These are phyloP conservation scores for Syrista parreyssii DNA, from an alignment of 2,888 invertebrate species.

Conservation along the genomic window DNA sequence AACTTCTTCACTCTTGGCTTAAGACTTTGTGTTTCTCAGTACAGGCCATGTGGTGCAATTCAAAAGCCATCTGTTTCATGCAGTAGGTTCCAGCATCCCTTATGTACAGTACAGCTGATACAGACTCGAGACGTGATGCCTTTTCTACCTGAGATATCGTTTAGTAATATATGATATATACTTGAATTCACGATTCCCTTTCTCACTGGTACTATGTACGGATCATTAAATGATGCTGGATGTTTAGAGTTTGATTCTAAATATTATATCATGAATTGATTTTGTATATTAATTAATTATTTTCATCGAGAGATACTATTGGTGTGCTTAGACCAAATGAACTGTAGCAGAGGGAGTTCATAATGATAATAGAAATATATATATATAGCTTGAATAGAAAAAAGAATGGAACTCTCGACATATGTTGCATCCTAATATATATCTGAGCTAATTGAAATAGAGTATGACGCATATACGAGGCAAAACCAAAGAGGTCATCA, in stretches of 20 bases:
- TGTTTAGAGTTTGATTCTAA: no score
- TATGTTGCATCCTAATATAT: not conserved
- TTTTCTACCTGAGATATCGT: not conserved
- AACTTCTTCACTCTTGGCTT: not conserved
- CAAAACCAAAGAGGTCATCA: not conserved
- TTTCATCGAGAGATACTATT: no score
- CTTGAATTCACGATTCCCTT: not conserved
- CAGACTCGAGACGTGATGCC: not conserved
- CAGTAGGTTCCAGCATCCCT: not conserved
- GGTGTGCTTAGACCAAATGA: no score
- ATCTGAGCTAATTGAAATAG: not conserved
- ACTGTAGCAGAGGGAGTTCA: no score
- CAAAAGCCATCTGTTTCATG: constrained; percentile 46
- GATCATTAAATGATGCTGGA: no score
- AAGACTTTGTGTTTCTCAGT: constrained; percentile 33
- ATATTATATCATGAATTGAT: no score
- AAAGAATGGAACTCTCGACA: not conserved
- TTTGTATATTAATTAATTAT: no score
- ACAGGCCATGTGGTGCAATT: constrained; percentile 51
- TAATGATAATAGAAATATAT: no score
- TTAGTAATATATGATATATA: not conserved
- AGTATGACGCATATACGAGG: not conserved
- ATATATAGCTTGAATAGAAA: not conserved
- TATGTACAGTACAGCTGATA: not conserved
- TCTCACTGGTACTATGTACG: no score